These are phyloP conservation scores for Tachycineta bicolor DNA, from an alignment of 2,113 vertebrate species.

Conservation along the genomic window DNA sequence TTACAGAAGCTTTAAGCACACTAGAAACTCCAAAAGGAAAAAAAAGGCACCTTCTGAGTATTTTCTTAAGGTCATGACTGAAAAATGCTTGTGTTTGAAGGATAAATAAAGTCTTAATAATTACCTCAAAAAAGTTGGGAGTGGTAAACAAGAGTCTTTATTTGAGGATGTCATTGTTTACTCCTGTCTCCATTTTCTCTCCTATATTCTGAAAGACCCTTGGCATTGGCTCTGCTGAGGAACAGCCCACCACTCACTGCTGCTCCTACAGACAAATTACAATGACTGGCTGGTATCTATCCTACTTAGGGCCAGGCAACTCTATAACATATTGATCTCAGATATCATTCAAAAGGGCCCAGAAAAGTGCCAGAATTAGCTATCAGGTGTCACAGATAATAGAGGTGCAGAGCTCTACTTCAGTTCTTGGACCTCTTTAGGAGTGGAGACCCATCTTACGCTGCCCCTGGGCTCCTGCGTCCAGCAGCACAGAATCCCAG, in stretches of 20 bases:
- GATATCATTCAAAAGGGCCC: neutral
- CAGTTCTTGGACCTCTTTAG: neutral
- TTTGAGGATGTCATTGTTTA: neutral
- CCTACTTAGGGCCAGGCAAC: neutral
- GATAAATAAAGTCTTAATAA: neutral
- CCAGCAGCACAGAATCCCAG: accelerated
- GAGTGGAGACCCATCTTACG: neutral
- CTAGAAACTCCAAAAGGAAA: neutral
- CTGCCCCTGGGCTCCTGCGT: neutral
- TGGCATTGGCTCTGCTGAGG: neutral
- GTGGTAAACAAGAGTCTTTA: neutral
- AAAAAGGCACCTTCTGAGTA: neutral
- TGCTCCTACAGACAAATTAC: neutral
- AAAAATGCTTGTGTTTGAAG: neutral
- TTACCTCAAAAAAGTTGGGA: neutral
- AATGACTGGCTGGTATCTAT: neutral
- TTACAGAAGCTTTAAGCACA: neutral
- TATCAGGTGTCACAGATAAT: neutral
- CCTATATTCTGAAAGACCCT: neutral
- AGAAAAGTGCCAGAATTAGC: neutral
- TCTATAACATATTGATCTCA: neutral
- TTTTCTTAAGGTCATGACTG: neutral
- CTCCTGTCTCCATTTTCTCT: neutral
- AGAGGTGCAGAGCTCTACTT: neutral
- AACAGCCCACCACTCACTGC: neutral